These are phyloP conservation scores for Sarcophaga caerulescens DNA, from an alignment of 2,888 invertebrate species.

Conservation along the genomic window DNA sequence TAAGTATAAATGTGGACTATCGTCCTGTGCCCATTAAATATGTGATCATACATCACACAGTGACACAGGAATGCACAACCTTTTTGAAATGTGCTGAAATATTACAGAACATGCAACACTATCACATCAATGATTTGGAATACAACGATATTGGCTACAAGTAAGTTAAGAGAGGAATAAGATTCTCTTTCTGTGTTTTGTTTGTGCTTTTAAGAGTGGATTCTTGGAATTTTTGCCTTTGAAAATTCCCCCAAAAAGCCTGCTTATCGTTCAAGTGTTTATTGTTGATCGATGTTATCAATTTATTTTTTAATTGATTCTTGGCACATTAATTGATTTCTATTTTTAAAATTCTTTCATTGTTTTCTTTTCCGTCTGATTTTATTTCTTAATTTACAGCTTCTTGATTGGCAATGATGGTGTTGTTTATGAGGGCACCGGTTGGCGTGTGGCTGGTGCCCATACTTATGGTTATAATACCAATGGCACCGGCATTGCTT, in stretches of 20 bases:
- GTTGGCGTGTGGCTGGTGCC: slow-evolving; percentile 84
- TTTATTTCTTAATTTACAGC: slow-evolving; percentile 74
- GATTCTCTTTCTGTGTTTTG: too few relatives aligned
- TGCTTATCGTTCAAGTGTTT: not conserved
- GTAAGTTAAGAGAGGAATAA: slow-evolving; percentile 74
- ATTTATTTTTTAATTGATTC: not conserved
- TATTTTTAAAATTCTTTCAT: not conserved
- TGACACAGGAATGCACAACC: slow-evolving; percentile 81
- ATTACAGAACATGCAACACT: slow-evolving; percentile 82
- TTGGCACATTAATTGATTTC: too few relatives aligned
- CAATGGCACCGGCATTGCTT: slow-evolving; percentile 84
- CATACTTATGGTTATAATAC: slow-evolving; percentile 84
- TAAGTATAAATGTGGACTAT: slow-evolving; percentile 82
- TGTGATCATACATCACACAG: slow-evolving; percentile 84
- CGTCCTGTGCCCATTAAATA: slow-evolving; percentile 83
- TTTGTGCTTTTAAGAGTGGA: too few relatives aligned
- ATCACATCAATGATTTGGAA: slow-evolving; percentile 82
- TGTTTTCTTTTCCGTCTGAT: not conserved
- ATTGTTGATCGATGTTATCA: not conserved
- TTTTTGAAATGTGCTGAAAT: slow-evolving; percentile 81
- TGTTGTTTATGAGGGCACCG: slow-evolving; percentile 85
- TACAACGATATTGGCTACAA: slow-evolving; percentile 84
- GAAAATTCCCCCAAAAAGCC: not conserved
- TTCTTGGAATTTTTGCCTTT: not conserved
- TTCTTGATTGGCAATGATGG: slow-evolving; percentile 86